Percentiles rank a stretch among this genome's conserved stretches.
Evolutionary conservation across 2,113 vertebrate species (phyloP).

Genomic region (Leucopternis melanops): DNA sequence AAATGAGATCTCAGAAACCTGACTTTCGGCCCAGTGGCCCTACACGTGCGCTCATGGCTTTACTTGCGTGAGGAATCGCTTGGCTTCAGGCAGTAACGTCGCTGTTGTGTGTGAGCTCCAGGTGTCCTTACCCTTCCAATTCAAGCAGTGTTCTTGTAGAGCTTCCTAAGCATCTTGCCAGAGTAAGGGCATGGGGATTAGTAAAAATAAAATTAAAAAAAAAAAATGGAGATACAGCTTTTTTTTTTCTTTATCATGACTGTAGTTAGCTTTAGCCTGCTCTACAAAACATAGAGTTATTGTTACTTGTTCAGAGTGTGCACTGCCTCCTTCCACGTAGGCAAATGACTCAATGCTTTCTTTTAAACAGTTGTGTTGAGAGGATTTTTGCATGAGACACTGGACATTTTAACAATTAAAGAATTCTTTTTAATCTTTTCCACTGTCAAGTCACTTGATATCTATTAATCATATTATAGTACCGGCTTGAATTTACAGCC

Average conservation of each 20-base stretch:
- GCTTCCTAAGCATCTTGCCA: neutral
- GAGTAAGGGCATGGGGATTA: neutral
- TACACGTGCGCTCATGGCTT: accelerated
- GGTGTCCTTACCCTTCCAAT: neutral
- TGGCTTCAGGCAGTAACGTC: neutral
- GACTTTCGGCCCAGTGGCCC: neutral
- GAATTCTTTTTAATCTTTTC: conserved; percentile 40
- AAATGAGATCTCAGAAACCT: neutral
- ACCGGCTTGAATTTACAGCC: neutral
- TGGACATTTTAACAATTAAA: neutral
- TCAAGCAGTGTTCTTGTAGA: neutral
- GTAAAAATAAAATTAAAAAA: neutral
- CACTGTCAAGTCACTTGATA: neutral
- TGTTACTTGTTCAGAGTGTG: conserved; percentile 34
- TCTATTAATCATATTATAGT: neutral
- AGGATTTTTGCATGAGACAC: conserved; percentile 29
- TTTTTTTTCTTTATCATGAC: neutral
- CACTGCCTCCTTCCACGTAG: conserved; percentile 28
- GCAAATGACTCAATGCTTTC: conserved; percentile 46
- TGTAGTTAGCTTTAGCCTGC: conserved; percentile 43
- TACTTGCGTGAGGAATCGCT: accelerated
- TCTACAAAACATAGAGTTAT: conserved; percentile 28
- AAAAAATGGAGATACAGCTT: neutral
- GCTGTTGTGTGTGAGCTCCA: neutral
- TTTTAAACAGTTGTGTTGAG: conserved; percentile 41